Evolutionary conservation across 2,888 invertebrate species (phyloP).

Genomic region (Eristalis pertinax): DNA sequence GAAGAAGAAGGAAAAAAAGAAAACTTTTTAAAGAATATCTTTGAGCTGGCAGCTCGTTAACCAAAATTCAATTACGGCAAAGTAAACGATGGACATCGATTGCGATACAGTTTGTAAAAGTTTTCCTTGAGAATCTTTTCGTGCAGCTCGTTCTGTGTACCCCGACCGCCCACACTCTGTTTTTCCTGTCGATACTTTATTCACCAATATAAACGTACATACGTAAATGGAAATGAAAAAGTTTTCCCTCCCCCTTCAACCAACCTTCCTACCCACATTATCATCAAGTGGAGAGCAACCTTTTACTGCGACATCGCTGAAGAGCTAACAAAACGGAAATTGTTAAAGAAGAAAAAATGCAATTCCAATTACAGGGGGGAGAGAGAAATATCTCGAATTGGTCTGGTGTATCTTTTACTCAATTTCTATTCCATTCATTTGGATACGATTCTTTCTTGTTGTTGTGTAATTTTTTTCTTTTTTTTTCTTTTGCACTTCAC

Average conservation of each 20-base stretch:
- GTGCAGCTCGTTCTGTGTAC: not conserved
- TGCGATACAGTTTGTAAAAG: constrained; percentile 54
- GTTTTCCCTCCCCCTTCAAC: not conserved
- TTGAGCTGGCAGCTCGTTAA: constrained; percentile 59
- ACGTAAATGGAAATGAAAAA: constrained; percentile 30
- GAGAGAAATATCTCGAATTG: constrained; percentile 14
- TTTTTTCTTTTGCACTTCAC: not conserved
- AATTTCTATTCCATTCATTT: constrained; percentile 24
- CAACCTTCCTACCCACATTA: not conserved
- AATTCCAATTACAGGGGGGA: constrained; percentile 44
- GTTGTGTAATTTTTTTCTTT: not conserved
- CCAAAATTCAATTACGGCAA: constrained; percentile 61
- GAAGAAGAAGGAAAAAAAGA: not conserved
- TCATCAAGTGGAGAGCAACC: constrained; percentile 3
- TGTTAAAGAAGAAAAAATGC: constrained; percentile 40
- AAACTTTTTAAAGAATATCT: constrained; percentile 41
- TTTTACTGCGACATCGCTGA: not conserved
- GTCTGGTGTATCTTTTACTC: constrained; percentile 20
- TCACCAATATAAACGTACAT: constrained; percentile 20
- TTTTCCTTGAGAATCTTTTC: constrained; percentile 24
- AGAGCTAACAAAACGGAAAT: constrained; percentile 21
- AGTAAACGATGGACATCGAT: constrained; percentile 60
- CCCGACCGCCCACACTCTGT: not conserved
- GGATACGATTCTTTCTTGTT: not conserved
- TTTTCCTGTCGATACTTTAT: constrained; percentile 40